Conservation (phyloP, 1,140 invertebrate species). For the Ditylenchus dipsaci region DNA sequence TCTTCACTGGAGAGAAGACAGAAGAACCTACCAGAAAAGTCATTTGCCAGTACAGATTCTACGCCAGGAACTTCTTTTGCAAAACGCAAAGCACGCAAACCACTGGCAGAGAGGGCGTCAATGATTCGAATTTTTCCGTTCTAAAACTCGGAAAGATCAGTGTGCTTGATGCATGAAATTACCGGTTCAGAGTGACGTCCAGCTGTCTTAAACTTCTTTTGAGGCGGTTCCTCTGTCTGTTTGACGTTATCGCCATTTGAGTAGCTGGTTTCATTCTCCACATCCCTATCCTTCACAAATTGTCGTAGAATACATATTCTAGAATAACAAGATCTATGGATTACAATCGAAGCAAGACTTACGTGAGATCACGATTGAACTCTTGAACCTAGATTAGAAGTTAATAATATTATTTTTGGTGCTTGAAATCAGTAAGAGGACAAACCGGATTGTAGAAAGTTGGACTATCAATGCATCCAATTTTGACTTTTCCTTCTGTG, state of each 20-base stretch:
- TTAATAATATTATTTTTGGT: background rate
- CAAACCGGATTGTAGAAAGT: constrained; percentile 55
- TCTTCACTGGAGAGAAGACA: background rate
- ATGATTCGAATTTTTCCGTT: constrained; percentile 64
- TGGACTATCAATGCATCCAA: constrained; percentile 21
- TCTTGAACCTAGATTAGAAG: constrained; percentile 34
- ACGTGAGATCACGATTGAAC: constrained; percentile 57
- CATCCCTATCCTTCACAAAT: constrained; percentile 37
- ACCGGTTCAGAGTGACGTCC: background rate
- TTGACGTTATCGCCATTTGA: constrained; percentile 6
- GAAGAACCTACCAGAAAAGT: constrained; percentile 67
- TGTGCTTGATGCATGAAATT: too few relatives aligned
- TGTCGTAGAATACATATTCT: constrained; percentile 44
- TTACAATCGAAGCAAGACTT: constrained; percentile 4
- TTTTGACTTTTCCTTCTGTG: constrained; percentile 49
- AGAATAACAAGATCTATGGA: constrained; percentile 23
- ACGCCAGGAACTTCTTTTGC: constrained; percentile 83
- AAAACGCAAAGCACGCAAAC: constrained; percentile 88
- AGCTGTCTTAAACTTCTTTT: constrained; percentile 37
- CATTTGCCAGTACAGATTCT: constrained; percentile 79
- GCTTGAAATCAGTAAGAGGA: background rate
- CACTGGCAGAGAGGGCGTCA: constrained; percentile 90
- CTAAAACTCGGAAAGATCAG: background rate
- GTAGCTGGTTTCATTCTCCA: constrained; percentile 1
- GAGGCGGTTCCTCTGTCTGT: constrained; percentile 19